phyloP scores from a whole-genome alignment of 1,140 invertebrate species.

The Maniola jurtina region DNA sequence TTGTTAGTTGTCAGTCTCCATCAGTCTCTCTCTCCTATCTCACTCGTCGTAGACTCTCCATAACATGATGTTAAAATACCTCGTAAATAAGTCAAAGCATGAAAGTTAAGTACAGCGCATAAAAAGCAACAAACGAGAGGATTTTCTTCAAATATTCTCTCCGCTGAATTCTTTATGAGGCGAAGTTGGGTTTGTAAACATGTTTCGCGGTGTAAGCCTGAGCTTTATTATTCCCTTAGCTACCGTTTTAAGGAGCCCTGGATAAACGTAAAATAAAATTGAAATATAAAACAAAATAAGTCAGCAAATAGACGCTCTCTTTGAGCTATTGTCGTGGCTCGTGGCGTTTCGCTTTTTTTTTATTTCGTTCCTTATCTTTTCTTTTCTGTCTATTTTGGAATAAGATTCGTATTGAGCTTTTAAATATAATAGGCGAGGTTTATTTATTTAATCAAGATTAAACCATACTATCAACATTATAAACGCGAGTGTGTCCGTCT shows the following conservation, averaged over 20 bases:
- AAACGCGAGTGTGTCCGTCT: too few relatives aligned
- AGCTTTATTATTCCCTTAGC: slow-evolving; percentile 60
- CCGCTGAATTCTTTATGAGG: slow-evolving; percentile 63
- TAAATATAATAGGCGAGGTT: too few relatives aligned
- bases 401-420: background rate
- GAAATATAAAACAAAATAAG: slow-evolving; percentile 47
- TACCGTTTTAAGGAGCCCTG: slow-evolving; percentile 51
- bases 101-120: slow-evolving; percentile 15
- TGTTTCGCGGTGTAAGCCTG: slow-evolving; percentile 39
- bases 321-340: slow-evolving; percentile 15
- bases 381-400: background rate
- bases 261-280: slow-evolving; percentile 70
- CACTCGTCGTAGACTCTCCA: background rate
- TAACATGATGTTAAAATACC: background rate
- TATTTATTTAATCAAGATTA: too few relatives aligned
- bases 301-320: slow-evolving; percentile 14
- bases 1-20: too few relatives aligned
- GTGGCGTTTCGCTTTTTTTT: slow-evolving; percentile 1
- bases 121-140: slow-evolving; percentile 45
- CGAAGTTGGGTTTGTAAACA: slow-evolving; percentile 43
- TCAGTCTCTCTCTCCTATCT: too few relatives aligned
- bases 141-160: slow-evolving; percentile 50
- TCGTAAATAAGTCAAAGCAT: background rate
- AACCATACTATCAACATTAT: too few relatives aligned
- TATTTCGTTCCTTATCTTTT: slow-evolving; percentile 2